Conservation (phyloP, 2,797 vertebrate genomes). For the Chaetophractus vellerosus region DNA sequence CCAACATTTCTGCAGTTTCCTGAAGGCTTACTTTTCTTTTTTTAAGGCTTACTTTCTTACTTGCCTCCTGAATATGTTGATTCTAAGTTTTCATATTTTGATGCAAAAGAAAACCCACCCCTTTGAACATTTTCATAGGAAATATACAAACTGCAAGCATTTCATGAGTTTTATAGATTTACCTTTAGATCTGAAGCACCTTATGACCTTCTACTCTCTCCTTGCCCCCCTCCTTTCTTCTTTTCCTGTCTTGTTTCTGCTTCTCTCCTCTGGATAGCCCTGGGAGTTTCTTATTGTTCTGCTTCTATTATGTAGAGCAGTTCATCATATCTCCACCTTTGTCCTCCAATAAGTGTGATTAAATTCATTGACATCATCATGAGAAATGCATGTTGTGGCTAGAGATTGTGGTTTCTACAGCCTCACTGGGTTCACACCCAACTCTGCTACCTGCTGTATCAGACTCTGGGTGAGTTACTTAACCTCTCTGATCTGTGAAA, state of each 20-base stretch:
- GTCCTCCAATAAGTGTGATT: background rate
- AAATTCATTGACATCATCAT: background rate
- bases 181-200: background rate
- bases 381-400: background rate
- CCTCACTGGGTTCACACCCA: background rate
- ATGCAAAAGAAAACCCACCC: background rate
- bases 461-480: background rate
- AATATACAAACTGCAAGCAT: background rate
- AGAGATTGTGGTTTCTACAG: background rate
- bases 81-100: background rate
- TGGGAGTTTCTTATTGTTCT: background rate
- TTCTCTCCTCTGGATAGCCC: background rate
- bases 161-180: background rate
- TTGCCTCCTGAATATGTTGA: background rate
- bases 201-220: background rate
- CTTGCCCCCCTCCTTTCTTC: background rate
- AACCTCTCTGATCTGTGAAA: background rate
- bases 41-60: background rate
- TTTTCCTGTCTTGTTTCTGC: background rate
- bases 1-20: background rate
- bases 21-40: background rate
- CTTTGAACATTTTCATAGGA: background rate
- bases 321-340: background rate
- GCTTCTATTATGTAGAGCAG: background rate
- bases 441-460: background rate